Conservation (phyloP, 1,140 invertebrate genomes). For the Tyrophagus putrescentiae region DNA sequence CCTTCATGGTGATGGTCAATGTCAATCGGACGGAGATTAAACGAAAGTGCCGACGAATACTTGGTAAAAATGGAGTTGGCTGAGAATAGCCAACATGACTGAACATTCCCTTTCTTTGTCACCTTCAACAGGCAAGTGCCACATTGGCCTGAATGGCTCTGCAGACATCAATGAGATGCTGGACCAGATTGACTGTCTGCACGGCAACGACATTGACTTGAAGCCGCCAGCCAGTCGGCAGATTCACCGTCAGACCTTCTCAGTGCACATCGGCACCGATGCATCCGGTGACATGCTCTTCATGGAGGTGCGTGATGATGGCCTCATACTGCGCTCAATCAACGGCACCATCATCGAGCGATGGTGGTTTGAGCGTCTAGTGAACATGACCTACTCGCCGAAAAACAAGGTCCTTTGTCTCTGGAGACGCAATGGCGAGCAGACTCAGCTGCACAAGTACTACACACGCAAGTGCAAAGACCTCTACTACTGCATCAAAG, state of each 20-base stretch:
- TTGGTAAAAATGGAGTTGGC: slow-evolving; percentile 34
- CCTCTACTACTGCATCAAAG: slow-evolving; percentile 94
- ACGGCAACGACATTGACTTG: slow-evolving; percentile 88
- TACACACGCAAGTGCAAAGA: slow-evolving; percentile 99
- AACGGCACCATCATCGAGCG: slow-evolving; percentile 83
- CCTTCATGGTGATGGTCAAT: slow-evolving; percentile 87
- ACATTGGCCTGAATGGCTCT: slow-evolving; percentile 91
- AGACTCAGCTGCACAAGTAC: slow-evolving; percentile 92
- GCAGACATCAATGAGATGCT: slow-evolving; percentile 92
- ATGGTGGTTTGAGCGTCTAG: slow-evolving; percentile 97
- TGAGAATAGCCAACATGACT: not conserved
- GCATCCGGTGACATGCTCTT: slow-evolving; percentile 78
- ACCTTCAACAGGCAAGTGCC: slow-evolving; percentile 79
- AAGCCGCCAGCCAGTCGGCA: slow-evolving; percentile 68
- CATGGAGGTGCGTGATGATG: slow-evolving; percentile 93
- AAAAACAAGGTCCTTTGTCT: slow-evolving; percentile 86
- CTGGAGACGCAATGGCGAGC: slow-evolving; percentile 59
- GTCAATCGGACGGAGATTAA: slow-evolving; percentile 70
- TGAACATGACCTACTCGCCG: slow-evolving; percentile 99
- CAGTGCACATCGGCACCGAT: slow-evolving; percentile 84
- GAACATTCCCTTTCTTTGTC: slow-evolving; percentile 19
- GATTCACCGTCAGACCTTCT: slow-evolving; percentile 91
- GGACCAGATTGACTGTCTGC: slow-evolving; percentile 80
- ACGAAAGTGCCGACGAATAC: slow-evolving; percentile 74
- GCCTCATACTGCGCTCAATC: slow-evolving; percentile 77